Evolutionary conservation across 2,888 invertebrate species (phyloP), one percentile per base, ranked within the genome.

Genomic region (Phortica magna): DNA sequence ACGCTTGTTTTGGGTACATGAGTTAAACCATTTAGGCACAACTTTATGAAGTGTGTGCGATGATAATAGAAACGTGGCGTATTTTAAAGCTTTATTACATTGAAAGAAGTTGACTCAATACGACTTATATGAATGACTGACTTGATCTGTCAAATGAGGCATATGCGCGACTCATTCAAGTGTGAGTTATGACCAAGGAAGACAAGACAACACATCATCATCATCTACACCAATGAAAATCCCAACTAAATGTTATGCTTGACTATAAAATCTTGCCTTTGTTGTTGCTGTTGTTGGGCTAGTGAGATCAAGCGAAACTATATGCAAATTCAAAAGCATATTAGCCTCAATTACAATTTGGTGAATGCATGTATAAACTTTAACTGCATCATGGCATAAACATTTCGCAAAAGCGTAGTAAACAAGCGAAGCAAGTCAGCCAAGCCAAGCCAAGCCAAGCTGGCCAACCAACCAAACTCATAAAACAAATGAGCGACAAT

Each of bases 401-500:
- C 10, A 17, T 17, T 61, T 2, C 7, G 19, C 22, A 7, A 59
- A 61, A 76, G 65, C 17, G 55, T 14, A 48, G 42, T 19, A 43
- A 41, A 31, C 14, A n/a, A 57, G 59, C n/a, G 70, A 72, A 71
- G 76, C 59, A 42, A 61, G 39, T 41, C 41, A 39, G 41, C 22
- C 67, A 17, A 67, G 31, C 12, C 41, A 41, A 67, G 17, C 42
- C 9, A 42, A 67, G 41, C 67, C 65, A 67, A 75, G n/a, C 73
- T 1, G 12, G 42, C 57, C 42, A 75, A 43, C 41, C 39, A 61
- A 10, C 43, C 65, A 68, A 74, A 61, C 68, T 55, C 79, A 81
- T 83, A 83, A 83, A 82, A 81, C 83, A 81, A 79, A 83, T 80
- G 83, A 80, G 81, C 78, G 80, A 81, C 80, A 83, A 83, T 83